These are phyloP conservation scores for Beris chalybata DNA, from an alignment of 2,888 invertebrate genomes.

Conservation along the genomic window DNA sequence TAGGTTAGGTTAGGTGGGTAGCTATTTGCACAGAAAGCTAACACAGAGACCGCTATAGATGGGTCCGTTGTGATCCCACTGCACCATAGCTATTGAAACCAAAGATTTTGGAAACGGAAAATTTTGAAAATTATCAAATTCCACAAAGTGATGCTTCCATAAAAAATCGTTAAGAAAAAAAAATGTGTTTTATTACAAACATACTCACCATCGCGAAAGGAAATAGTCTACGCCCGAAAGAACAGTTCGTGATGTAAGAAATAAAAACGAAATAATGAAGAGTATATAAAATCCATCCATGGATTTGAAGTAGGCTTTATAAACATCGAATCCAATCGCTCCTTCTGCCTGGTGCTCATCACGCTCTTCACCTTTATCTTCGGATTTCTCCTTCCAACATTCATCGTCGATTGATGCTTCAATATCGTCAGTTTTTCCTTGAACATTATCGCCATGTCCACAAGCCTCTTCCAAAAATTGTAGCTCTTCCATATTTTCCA, in stretches of 20 bases:
- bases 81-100: no score
- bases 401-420: conserved; percentile 47
- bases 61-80: no score
- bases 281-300: conserved; percentile 57
- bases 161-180: not conserved
- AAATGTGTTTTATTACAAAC: not conserved
- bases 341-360: conserved; percentile 66
- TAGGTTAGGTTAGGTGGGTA: no score
- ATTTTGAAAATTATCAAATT: no score
- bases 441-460: conserved; percentile 46
- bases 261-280: conserved; percentile 54
- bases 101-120: no score
- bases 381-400: conserved; percentile 5
- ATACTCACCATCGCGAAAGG: conserved; percentile 69
- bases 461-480: conserved; percentile 50
- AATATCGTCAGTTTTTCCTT: conserved; percentile 49
- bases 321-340: conserved; percentile 63
- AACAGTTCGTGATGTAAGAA: conserved; percentile 64
- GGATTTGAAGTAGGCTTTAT: conserved; percentile 61
- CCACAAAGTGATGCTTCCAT: no score
- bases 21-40: no score
- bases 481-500: conserved; percentile 61
- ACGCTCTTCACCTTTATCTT: conserved; percentile 55
- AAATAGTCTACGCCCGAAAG: conserved; percentile 74
- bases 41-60: no score